Base-by-base conservation (phyloP, 2,797 vertebrate species). In the Phrynocephalus vlangalii region DNA sequence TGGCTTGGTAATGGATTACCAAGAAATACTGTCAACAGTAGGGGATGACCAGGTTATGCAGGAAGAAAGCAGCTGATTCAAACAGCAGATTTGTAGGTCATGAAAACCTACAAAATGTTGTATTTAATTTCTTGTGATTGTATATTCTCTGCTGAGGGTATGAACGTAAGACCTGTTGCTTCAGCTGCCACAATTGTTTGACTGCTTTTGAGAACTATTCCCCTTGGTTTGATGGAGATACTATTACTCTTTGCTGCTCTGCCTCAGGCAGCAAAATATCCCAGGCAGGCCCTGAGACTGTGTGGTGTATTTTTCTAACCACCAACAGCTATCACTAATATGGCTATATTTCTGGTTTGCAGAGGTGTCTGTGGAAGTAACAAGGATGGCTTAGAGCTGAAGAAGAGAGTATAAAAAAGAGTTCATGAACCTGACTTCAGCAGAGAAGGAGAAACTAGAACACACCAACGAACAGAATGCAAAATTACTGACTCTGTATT, bases 311-410 rank as follows among this genome's bases (percentile, higher is more conserved):
- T 79, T 79, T 56, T 79, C 52, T n/a, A 52, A 30, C n/a, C n/a
- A 10, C 9, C 33, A 78, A 60, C 11, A 78, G 13, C 60, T 63
- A 63, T 70, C 30, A 24, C 52, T 83, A 38, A 71, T 22, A 72
- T 72, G 8, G 6, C 71, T 83, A 56, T 75, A 56, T 85, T 85
- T 85, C 60, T 85, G 13, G 84, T 16, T 85, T 88, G 30, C n/a
- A 88, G 77, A 50, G 30, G n/a, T 24, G 4, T 15, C 11, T 22
- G 63, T 88, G 68, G 30, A 84, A 84, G 70, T 67, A 68, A 50
- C 15, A 77, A 75, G 6, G 11, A 5, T 56, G 10, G 1, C 0
- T 26, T 70, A 70, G 26, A 85, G 11, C 1, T 75, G 60, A 68
- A 88, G 56, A 81, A 85, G 28, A 44, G 1, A 80, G 80, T 81